Base-by-base conservation (phyloP, 2,797 vertebrate species). In the Prionace glauca region DNA sequence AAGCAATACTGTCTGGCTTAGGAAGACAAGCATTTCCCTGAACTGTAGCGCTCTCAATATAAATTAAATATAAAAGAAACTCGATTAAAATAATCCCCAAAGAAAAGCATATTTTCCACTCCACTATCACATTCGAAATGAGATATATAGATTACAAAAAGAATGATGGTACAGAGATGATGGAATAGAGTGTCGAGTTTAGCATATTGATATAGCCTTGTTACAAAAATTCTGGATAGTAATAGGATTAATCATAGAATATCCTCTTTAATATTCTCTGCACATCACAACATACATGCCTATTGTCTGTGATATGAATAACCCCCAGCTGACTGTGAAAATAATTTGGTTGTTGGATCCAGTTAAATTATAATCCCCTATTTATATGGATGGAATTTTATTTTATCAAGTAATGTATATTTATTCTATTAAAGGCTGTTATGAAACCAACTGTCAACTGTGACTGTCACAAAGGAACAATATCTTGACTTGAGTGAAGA, bases 291-390 rank as follows among this genome's bases (percentile, higher is more conserved):
- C 62, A 67, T 45, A 84, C 2, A 9, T 69, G 62, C 10, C n/a
- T 92, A 65, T 91, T 67, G 62, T 69, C 41, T 92, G 32, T 20
- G 41, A 92, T 10, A 2, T 69, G 32, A 67, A 92, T 67, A n/a
- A 67, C 62, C 16, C 16, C 18, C 62, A 12, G n/a, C 18, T 91
- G 88, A 24, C 32, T n/a, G 65, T 92, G n/a, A 36, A 92, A 92
- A 41, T 69, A 41, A 41, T 67, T 92, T 69, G n/a, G 65, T 24
- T 92, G n/a, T 41, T 91, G 5, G 32, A 91, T 84, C 41, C 20
- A 22, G 41, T 84, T 91, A 91, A 91, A 65, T 91, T 91, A 67
- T 69, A 92, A 92, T 92, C 36, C 67, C 36, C 90, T 92, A 69
- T 65, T 91, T 65, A 91, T 91, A 91, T 65, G 56, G 14, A 20